A percentile compares a stretch with the other conserved stretches of the same genome.
Evolutionary conservation across 1,140 invertebrate genomes (phyloP).

Genomic region (Pogonognathellus flavescens): DNA sequence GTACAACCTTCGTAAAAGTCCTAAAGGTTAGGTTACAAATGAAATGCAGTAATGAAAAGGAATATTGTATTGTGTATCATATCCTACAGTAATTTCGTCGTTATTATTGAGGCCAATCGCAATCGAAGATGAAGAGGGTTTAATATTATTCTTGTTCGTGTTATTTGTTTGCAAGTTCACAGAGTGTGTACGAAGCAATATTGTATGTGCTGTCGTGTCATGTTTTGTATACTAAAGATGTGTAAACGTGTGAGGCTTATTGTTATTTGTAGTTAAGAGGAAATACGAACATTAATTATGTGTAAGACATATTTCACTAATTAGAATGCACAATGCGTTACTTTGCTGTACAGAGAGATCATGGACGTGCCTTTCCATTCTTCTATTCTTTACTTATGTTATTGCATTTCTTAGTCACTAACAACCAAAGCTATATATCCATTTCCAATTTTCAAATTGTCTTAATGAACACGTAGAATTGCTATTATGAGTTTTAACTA

Average conservation of each 20-base stretch:
- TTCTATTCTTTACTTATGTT: background rate
- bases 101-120: background rate
- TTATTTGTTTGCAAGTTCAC: background rate
- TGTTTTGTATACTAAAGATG: background rate
- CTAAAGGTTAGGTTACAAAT: too few relatives aligned
- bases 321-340: constrained; percentile 15
- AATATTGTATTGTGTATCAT: too few relatives aligned
- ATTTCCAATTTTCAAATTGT: constrained; percentile 18
- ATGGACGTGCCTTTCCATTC: background rate
- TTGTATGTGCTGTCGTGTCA: background rate
- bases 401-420: background rate
- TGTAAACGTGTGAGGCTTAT: background rate
- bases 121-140: background rate
- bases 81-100: too few relatives aligned
- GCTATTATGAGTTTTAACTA: background rate
- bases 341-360: background rate
- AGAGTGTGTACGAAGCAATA: background rate
- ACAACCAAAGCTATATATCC: background rate
- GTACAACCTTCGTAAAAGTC: too few relatives aligned
- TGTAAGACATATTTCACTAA: constrained; percentile 27
- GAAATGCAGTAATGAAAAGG: too few relatives aligned
- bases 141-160: background rate
- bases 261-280: too few relatives aligned
- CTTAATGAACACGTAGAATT: background rate
- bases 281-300: constrained; percentile 24